A percentile compares a stretch with the other conserved stretches of the same genome.
phyloP scores from a whole-genome alignment of 2,888 invertebrate genomes.

The Hoplodrina blanda region DNA sequence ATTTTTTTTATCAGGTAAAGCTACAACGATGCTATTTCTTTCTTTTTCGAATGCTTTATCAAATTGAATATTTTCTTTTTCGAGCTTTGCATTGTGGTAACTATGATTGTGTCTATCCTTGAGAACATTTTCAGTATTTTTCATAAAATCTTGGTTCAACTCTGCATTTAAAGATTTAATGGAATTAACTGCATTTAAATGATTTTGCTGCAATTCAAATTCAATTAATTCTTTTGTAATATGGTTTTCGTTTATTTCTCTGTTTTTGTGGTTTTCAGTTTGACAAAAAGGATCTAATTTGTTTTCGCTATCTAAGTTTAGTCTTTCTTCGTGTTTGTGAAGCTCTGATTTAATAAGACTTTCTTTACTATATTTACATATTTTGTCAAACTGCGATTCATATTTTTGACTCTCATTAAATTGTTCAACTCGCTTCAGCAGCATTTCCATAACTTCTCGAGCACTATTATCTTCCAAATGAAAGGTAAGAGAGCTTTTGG shows the following conservation, averaged over 20 bases:
- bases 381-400: conserved; percentile 70
- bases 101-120: conserved; percentile 75
- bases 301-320: conserved; percentile 69
- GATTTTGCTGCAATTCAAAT: conserved; percentile 73
- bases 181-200: conserved; percentile 73
- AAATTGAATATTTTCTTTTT: conserved; percentile 87
- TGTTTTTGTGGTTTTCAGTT: conserved; percentile 61
- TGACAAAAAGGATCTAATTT: conserved; percentile 50
- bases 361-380: conserved; percentile 71
- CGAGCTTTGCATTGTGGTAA: conserved; percentile 74
- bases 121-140: conserved; percentile 74
- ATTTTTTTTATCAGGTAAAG: conserved; percentile 67
- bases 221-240: conserved; percentile 77
- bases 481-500: conserved; percentile 31
- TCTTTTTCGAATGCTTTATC: conserved; percentile 83
- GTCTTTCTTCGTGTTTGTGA: conserved; percentile 71
- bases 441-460: conserved; percentile 72
- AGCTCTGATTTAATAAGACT: conserved; percentile 70
- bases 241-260: conserved; percentile 69
- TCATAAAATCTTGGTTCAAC: conserved; percentile 71
- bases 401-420: conserved; percentile 70
- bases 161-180: conserved; percentile 66
- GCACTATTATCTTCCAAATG: conserved; percentile 70
- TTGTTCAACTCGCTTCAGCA: conserved; percentile 72
- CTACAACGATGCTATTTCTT: conserved; percentile 63